Percentiles rank a stretch among this genome's conserved stretches.
phyloP scores from a whole-genome alignment of 2,797 vertebrate genomes.

The Anguilla obscura region DNA sequence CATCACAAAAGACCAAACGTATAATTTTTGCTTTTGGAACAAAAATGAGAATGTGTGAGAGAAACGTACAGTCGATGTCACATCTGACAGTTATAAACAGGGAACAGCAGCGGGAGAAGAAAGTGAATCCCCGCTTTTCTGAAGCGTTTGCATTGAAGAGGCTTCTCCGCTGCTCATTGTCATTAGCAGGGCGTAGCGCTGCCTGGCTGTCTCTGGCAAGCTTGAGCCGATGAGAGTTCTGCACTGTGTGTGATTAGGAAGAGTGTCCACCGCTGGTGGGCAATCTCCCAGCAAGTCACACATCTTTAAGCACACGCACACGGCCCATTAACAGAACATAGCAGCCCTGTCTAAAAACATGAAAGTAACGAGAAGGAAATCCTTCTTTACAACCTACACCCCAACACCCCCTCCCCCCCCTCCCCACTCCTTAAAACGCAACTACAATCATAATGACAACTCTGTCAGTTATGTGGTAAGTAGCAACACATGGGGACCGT shows the following conservation, averaged over 20 bases:
- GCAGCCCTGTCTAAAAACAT: not conserved
- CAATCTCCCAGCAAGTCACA: not conserved
- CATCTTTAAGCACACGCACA: not conserved
- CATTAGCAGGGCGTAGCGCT: not conserved
- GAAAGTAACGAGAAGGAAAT: not conserved
- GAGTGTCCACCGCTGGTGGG: not conserved
- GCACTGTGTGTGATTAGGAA: not conserved
- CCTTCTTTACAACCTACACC: not conserved
- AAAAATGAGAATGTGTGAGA: not conserved
- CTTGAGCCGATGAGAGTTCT: not conserved
- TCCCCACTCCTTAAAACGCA: not conserved
- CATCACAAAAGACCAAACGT: not conserved
- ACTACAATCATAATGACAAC: not conserved
- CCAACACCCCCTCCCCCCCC: not conserved
- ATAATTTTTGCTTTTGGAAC: not conserved
- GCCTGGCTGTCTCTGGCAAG: not conserved
- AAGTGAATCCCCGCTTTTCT: slow-evolving; percentile 4
- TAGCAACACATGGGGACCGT: not conserved
- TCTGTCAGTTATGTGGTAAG: not conserved
- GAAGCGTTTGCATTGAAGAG: not conserved
- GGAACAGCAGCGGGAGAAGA: not conserved
- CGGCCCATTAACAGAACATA: not conserved
- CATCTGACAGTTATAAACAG: not conserved
- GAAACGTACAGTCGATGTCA: not conserved
- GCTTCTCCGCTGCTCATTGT: not conserved